A percentile compares a stretch with the other conserved stretches of the same genome.
phyloP scores from a whole-genome alignment of 2,797 vertebrate species.

The Silurus lanzhouensis region DNA sequence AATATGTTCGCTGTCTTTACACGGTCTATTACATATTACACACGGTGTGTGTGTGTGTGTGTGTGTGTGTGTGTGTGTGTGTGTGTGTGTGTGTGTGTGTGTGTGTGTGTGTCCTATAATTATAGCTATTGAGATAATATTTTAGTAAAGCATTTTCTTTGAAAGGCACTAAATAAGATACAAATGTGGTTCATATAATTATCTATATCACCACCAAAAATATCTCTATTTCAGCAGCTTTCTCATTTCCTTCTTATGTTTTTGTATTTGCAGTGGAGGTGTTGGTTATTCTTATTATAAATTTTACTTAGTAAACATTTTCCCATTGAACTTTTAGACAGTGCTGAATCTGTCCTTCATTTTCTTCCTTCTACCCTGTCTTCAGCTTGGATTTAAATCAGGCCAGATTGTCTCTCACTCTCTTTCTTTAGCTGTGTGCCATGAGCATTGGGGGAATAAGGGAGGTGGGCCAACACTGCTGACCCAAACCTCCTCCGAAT shows the following conservation, averaged over 20 bases:
- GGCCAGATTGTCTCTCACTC: conserved; percentile 38
- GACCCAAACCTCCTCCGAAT: conserved; percentile 54
- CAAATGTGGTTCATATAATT: not conserved
- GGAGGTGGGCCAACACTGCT: conserved; percentile 55
- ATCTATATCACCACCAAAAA: not conserved
- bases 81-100: not conserved
- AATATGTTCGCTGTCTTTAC: not conserved
- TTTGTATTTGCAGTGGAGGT: not conserved
- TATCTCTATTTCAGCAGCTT: not conserved
- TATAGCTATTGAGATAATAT: not conserved
- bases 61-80: not conserved
- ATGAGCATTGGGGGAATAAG: conserved; percentile 49
- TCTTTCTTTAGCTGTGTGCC: conserved; percentile 58
- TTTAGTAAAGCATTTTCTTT: not conserved
- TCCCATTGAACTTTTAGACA: not conserved
- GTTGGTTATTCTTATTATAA: not conserved
- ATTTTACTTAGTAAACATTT: conserved; percentile 10
- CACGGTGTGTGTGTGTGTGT: not conserved
- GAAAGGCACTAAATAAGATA: not conserved
- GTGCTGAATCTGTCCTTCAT: not conserved
- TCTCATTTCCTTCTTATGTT: not conserved
- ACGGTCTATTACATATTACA: not conserved
- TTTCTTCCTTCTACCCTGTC: conserved; percentile 19
- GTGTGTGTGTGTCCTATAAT: not conserved
- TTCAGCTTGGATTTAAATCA: conserved; percentile 36